Percentiles rank a stretch among this genome's conserved stretches.
Conservation (phyloP, 2,797 vertebrate genomes). For the Pangasius larnaudii region DNA sequence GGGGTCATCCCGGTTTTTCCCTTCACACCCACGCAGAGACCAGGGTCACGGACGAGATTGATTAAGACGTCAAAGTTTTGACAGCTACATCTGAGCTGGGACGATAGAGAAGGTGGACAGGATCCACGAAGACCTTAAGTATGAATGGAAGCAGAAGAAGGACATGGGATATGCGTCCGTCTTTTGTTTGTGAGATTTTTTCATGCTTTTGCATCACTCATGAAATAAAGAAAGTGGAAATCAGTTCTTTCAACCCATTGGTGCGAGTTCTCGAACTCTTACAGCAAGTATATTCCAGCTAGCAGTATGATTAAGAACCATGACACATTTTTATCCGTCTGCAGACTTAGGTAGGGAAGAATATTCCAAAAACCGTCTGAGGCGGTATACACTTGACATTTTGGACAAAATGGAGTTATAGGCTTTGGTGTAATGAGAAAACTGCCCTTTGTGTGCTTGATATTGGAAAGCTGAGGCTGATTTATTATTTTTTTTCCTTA, state of each 20-base stretch:
- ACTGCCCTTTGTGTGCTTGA: slow-evolving; percentile 22
- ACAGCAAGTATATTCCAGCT: not conserved
- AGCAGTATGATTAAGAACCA: not conserved
- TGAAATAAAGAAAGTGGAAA: slow-evolving; percentile 37
- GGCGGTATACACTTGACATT: slow-evolving; percentile 8
- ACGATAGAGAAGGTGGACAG: slow-evolving; percentile 58
- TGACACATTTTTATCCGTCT: not conserved
- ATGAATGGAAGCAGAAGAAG: slow-evolving; percentile 22
- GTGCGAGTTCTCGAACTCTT: not conserved
- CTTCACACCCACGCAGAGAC: slow-evolving; percentile 68
- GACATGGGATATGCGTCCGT: slow-evolving; percentile 32
- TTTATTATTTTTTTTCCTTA: too few relatives aligned
- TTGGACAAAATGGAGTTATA: slow-evolving; percentile 28
- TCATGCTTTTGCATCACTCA: slow-evolving; percentile 41
- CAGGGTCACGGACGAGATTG: slow-evolving; percentile 87
- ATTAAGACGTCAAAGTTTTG: slow-evolving; percentile 95
- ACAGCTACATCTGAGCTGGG: slow-evolving; percentile 84
- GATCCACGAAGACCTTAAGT: slow-evolving; percentile 49
- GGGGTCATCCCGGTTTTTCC: slow-evolving; percentile 70
- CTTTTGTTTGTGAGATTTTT: slow-evolving; percentile 31
- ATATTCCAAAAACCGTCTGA: not conserved
- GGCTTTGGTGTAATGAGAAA: slow-evolving; percentile 21
- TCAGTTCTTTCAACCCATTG: not conserved
- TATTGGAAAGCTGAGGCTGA: not conserved
- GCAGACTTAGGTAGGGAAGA: not conserved